A percentile compares a stretch with the other conserved stretches of the same genome.
These are phyloP conservation scores for Phyllostomus hastatus DNA, from an alignment of 2,113 vertebrate genomes.

Conservation along the genomic window DNA sequence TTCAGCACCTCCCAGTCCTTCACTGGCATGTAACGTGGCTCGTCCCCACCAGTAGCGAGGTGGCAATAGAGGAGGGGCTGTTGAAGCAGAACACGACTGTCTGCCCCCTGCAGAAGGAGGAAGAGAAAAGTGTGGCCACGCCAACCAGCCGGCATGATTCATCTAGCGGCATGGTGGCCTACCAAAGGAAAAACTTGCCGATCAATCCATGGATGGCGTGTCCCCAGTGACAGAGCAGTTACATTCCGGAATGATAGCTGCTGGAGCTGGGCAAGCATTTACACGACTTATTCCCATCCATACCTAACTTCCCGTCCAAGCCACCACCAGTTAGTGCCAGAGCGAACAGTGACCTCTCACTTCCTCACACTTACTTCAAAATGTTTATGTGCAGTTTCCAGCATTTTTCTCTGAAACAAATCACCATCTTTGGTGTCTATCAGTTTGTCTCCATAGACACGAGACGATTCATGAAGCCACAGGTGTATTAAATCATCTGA, in stretches of 20 bases:
- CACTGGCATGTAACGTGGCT: constrained; percentile 79
- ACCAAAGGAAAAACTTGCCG: neutral
- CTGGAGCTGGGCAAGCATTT: neutral
- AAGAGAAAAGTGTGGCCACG: neutral
- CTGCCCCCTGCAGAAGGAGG: constrained; percentile 76
- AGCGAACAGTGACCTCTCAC: neutral
- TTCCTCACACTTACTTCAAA: constrained; percentile 79
- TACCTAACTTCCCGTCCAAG: neutral
- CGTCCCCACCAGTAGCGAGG: constrained; percentile 75
- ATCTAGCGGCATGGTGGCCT: no score
- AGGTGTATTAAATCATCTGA: constrained; percentile 77
- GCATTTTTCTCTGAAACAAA: constrained; percentile 83
- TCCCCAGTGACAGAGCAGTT: neutral
- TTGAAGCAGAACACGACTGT: constrained; percentile 73
- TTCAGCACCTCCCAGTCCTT: constrained; percentile 81
- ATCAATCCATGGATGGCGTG: accelerated
- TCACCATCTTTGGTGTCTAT: constrained; percentile 80
- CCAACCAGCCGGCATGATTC: no score
- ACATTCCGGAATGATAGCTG: neutral
- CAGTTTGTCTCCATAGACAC: constrained; percentile 87
- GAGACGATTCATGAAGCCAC: constrained; percentile 85
- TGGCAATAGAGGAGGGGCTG: constrained; percentile 85
- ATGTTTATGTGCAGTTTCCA: constrained; percentile 79
- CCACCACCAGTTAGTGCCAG: accelerated
- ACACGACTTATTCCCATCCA: neutral